Evolutionary conservation across 2,113 vertebrate genomes (phyloP).

Genomic region (Nerophis ophidion): DNA sequence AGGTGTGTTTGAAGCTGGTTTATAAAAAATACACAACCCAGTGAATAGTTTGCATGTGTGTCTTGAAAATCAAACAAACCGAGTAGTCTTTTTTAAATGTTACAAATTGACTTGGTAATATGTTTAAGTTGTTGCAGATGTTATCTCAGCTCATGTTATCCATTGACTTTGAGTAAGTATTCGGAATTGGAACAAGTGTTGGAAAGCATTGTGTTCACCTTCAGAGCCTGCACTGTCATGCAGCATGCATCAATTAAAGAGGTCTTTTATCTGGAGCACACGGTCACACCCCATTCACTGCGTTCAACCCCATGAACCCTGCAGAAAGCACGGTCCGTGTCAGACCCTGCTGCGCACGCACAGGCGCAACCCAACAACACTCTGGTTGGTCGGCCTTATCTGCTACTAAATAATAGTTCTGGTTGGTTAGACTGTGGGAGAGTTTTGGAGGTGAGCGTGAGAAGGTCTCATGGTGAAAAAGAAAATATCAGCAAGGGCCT

Average conservation of each 20-base stretch:
- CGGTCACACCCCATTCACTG: constrained; percentile 22
- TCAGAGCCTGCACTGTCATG: background rate
- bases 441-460: constrained; percentile 43
- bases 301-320: constrained; percentile 49
- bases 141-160: too few species aligned
- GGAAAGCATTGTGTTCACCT: background rate
- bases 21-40: too few species aligned
- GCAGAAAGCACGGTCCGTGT: constrained; percentile 41
- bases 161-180: too few species aligned
- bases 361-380: constrained; percentile 36
- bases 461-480: constrained; percentile 55
- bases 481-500: constrained; percentile 48
- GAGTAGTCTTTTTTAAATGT: too few species aligned
- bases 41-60: too few species aligned
- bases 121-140: too few species aligned
- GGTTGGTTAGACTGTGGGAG: constrained; percentile 44
- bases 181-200: background rate
- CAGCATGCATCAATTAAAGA: background rate
- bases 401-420: constrained; percentile 50
- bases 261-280: constrained; percentile 24
- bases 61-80: too few species aligned
- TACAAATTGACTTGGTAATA: too few species aligned
- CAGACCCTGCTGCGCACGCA: constrained; percentile 43
- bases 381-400: constrained; percentile 50
- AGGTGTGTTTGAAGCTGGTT: too few species aligned